phyloP scores from a whole-genome alignment of 2,797 vertebrate species.

The Limnodromus scolopaceus region DNA sequence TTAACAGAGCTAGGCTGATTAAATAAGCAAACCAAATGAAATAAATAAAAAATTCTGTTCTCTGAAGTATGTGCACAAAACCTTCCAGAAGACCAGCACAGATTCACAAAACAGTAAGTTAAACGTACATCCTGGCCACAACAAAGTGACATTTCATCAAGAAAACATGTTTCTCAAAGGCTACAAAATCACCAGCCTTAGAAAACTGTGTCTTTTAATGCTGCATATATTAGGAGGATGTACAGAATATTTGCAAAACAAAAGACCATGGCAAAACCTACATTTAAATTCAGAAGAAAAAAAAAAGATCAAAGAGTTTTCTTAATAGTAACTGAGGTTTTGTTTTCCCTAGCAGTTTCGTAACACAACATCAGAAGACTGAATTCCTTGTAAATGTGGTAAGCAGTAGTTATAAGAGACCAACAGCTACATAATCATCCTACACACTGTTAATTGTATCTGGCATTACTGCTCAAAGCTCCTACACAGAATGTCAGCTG shows the following conservation, averaged over 20 bases:
- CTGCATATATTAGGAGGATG: not conserved
- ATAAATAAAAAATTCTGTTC: not conserved
- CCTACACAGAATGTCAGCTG: constrained; percentile 62
- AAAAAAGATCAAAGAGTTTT: not conserved
- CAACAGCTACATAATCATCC: constrained; percentile 67
- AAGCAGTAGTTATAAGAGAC: constrained; percentile 55
- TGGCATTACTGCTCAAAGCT: constrained; percentile 67
- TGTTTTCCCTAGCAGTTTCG: constrained; percentile 48
- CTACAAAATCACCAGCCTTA: not conserved
- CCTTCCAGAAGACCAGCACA: not conserved
- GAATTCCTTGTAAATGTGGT: constrained; percentile 68
- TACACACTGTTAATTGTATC: constrained; percentile 74
- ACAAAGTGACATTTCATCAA: not conserved
- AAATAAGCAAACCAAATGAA: not conserved
- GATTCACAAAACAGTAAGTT: not conserved
- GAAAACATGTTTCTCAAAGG: not conserved
- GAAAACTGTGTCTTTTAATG: not conserved
- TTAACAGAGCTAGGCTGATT: not conserved
- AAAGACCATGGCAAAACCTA: not conserved
- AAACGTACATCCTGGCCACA: not conserved
- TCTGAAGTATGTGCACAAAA: not conserved
- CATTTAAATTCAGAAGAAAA: not conserved
- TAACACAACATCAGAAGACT: constrained; percentile 47
- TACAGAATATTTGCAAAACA: not conserved
- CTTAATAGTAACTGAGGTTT: constrained; percentile 25